Evolutionary conservation across 2,113 vertebrate species (phyloP).

Genomic region (Patagioenas fasciata): DNA sequence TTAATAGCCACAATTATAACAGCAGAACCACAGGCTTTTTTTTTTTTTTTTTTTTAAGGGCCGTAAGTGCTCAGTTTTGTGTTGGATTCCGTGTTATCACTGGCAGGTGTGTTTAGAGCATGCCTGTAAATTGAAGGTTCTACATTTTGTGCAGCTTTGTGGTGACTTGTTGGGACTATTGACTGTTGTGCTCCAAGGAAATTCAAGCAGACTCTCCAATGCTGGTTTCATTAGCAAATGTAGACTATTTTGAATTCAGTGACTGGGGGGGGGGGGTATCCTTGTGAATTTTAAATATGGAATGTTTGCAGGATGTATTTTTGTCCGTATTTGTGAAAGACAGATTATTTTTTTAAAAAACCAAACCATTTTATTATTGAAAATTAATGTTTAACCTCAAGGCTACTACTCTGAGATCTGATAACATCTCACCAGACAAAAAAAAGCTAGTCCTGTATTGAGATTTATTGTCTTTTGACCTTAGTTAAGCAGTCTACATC

Average conservation of each 20-base stretch:
- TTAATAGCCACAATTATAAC: fast-evolving
- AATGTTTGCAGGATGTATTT: neutral
- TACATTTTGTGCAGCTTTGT: neutral
- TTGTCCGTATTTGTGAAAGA: neutral
- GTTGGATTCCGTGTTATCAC: neutral
- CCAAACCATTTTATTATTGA: neutral
- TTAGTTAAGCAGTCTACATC: neutral
- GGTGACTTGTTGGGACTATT: neutral
- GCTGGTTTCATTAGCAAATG: neutral
- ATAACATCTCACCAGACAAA: neutral
- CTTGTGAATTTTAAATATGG: neutral
- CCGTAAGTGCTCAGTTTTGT: neutral
- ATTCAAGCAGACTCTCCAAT: neutral
- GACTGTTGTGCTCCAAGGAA: neutral
- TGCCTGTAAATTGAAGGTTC: neutral
- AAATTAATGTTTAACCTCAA: neutral
- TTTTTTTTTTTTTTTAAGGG: neutral
- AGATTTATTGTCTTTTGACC: neutral
- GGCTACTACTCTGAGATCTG: neutral
- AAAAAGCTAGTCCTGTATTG: neutral
- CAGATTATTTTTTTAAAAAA: neutral
- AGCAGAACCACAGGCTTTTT: neutral
- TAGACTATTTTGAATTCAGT: neutral
- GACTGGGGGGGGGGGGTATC: neutral
- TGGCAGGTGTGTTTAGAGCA: neutral